Base-by-base conservation (phyloP, 2,797 vertebrate species). In the Staurois parvus region DNA sequence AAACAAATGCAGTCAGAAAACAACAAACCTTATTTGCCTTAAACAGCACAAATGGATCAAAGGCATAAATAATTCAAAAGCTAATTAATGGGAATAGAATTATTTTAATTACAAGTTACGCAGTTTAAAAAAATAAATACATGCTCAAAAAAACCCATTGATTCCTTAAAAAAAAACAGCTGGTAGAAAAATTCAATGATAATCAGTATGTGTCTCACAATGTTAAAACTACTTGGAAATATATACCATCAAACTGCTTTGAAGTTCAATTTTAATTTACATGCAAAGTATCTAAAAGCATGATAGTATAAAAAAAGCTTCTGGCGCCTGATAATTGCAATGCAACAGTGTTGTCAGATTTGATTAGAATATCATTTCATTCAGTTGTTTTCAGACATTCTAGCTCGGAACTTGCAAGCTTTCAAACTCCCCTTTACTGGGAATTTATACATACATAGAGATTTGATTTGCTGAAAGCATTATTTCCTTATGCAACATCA, bases 201-300 rank as follows among this genome's bases (percentile, higher is more conserved):
- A 88, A 92, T 94, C 89, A 91, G 79, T 82, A 86, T 75, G 81
- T 83, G 85, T 83, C 89, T 88, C 89, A 88, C 87, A 3, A 87
- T 84, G 81, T 86, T 82, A 64, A 90, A 62, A 86, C 85, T 90
- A 88, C 88, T 92, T 89, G 87, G 89, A 91, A 92, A 90, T 83
- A 69, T 81, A 88, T 85, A 87, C 80, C 89, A 86, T 88, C 89
- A 73, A 87, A 88, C 59, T 0, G 77, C 92, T 93, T 90, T 91
- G 91, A 93, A 91, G 93, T 88, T 92, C 88, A 64, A 77, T 92
- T 93, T 94, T 91, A 91, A 93, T 93, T 93, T 91, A 91, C 88
- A 91, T 87, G 89, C 89, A 89, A 91, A 92, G 87, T 87, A 89
- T 88, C 90, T 90, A 81, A 86, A 88, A 89, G 28, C 73, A 89